Percentiles rank a stretch among this genome's conserved stretches.
Evolutionary conservation across 2,797 vertebrate genomes (phyloP).

Genomic region (Periophthalmus magnuspinnatus): DNA sequence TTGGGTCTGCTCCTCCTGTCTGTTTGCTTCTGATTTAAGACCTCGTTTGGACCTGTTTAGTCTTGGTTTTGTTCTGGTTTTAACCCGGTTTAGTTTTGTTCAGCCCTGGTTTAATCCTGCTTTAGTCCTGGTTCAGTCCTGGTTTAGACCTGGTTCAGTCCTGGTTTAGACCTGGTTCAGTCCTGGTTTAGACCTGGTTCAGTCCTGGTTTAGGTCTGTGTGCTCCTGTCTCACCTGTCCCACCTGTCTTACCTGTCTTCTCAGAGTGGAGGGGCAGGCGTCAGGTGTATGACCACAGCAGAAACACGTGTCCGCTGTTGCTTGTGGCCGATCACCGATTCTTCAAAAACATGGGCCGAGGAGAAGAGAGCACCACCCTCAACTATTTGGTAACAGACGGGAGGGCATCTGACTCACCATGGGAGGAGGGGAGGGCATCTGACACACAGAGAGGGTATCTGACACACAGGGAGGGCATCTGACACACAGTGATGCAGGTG

Average conservation of each 20-base stretch:
- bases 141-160: no score
- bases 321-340: constrained; percentile 97
- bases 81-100: no score
- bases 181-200: no score
- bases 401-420: not conserved
- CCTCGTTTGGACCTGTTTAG: not conserved
- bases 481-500: no score
- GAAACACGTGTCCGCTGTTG: constrained; percentile 82
- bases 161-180: no score
- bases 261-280: constrained; percentile 53
- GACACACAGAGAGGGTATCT: no score
- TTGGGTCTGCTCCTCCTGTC: no score
- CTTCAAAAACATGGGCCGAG: constrained; percentile 90
- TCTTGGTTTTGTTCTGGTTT: not conserved
- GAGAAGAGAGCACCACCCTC: constrained; percentile 93
- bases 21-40: not conserved
- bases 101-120: no score
- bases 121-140: no score
- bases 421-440: not conserved
- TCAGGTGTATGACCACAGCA: constrained; percentile 64
- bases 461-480: no score
- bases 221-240: not conserved
- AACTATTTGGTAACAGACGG: constrained; percentile 85
- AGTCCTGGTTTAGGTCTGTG: not conserved
- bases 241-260: not conserved